phyloP scores from a whole-genome alignment of 2,888 invertebrate genomes.

The Torymus auratus region DNA sequence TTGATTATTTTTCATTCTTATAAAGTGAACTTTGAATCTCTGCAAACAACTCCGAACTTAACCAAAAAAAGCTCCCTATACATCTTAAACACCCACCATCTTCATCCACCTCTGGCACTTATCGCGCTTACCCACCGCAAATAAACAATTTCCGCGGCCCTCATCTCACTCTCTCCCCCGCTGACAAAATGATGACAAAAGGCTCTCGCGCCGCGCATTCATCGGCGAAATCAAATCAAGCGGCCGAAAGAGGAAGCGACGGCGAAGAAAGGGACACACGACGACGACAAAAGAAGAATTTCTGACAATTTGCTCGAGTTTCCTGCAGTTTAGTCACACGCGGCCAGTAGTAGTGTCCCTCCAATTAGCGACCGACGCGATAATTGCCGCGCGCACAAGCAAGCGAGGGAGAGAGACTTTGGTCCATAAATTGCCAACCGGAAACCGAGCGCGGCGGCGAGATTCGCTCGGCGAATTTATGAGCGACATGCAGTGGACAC shows the following conservation, averaged over 20 bases:
- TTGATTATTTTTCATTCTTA: no score
- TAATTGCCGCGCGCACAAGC: slow-evolving; percentile 58
- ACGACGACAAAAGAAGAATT: slow-evolving; percentile 42
- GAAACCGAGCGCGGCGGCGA: slow-evolving; percentile 60
- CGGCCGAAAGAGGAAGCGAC: slow-evolving; percentile 26
- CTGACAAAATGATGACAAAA: neutral
- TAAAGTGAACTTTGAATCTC: no score
- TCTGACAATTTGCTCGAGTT: slow-evolving; percentile 55
- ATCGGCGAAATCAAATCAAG: slow-evolving; percentile 50
- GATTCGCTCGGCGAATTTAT: slow-evolving; percentile 26
- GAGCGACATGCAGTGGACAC: slow-evolving; percentile 8
- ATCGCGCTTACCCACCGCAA: slow-evolving; percentile 14
- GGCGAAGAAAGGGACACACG: neutral
- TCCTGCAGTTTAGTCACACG: slow-evolving; percentile 48
- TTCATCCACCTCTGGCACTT: no score
- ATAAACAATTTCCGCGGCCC: slow-evolving; percentile 49
- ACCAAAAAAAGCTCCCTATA: no score
- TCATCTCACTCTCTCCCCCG: slow-evolving; percentile 3
- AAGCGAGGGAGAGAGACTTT: slow-evolving; percentile 55
- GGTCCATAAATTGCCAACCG: slow-evolving; percentile 65
- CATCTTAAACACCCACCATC: no score
- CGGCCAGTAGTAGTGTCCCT: slow-evolving; percentile 42
- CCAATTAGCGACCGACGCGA: slow-evolving; percentile 62
- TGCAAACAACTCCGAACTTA: no score
- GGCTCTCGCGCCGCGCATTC: slow-evolving; percentile 9